Base-by-base conservation (phyloP, 2,797 vertebrate species). In the Macropodus opercularis region DNA sequence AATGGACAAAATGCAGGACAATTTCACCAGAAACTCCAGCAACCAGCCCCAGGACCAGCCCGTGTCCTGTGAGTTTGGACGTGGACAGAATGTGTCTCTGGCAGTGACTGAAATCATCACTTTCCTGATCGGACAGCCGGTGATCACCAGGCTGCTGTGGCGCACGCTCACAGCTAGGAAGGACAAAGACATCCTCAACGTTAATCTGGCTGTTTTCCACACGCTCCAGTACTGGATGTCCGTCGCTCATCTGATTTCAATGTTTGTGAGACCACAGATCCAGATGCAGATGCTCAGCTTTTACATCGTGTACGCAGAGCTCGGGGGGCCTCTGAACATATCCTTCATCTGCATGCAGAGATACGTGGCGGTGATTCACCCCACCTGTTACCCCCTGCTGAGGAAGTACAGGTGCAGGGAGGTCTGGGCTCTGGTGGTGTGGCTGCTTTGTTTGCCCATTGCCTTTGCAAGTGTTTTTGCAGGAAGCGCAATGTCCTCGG, bases 321-420 rank as follows among this genome's bases (percentile, higher is more conserved):
- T 52, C 0, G 83, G 84, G 6, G 79, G 85, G 0, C 31, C 84
- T 0, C 47, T 68, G 58, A 74, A n/a, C 49, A 29, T 83, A 57
- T 26, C 15, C 8, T 79, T 63, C 0, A 79, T 88, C 27, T 80
- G 75, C 50, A 0, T 85, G 12, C 85, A 87, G 59, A 50, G 85
- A 13, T 85, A 72, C 1, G 18, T 77, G 0, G 88, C 85, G 0
- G 84, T 87, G 24, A 32, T 76, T 19, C 10, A 65, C 24, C 85
- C 84, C 22, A 66, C 48, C 1, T 61, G 17, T 4, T 87, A 81
- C 10, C 63, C 48, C 1, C 66, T 77, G 83, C 73, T 87, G 53
- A 79, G 48, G 49, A 78, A 29, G 1, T 79, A 81, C 75, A 57
- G 69, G 3, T 71, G 24, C 51, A 70, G 77, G 71, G 79, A 83